Conservation (phyloP, 2,113 vertebrate species). For the Rhinichthys klamathensis region DNA sequence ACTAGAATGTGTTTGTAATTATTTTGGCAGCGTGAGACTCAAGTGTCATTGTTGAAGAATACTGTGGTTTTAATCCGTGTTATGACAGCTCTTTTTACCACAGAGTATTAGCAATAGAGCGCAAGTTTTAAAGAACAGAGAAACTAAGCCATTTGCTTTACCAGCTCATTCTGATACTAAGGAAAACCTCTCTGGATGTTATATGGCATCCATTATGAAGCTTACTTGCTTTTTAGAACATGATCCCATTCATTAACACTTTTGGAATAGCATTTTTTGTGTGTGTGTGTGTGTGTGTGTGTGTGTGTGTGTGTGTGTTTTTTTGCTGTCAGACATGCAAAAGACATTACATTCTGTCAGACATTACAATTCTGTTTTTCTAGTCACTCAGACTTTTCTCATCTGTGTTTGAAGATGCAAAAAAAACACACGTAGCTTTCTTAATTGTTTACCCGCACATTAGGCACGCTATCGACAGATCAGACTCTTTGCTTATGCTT, state of each 20-base stretch:
- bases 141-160: conserved; percentile 7
- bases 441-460: background rate
- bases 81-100: conserved; percentile 7
- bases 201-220: background rate
- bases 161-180: background rate
- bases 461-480: background rate
- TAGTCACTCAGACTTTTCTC: background rate
- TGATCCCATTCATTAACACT: background rate
- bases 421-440: background rate
- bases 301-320: too few species aligned
- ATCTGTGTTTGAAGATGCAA: conserved; percentile 24
- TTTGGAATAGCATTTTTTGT: background rate
- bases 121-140: background rate
- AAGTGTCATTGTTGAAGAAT: conserved; percentile 46
- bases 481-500: background rate
- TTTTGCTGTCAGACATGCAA: background rate
- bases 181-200: conserved; percentile 1
- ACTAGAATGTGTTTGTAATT: conserved; percentile 14
- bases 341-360: too few species aligned
- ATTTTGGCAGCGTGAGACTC: conserved; percentile 5
- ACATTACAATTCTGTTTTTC: background rate
- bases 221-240: background rate
- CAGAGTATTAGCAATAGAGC: conserved; percentile 4
- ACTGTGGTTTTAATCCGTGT: conserved; percentile 32
- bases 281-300: too few species aligned